Percentiles rank a stretch among this genome's conserved stretches.
These are phyloP conservation scores for Drosophila melanogaster DNA, from an alignment of 1,140 invertebrate species.

Conservation along the genomic window DNA sequence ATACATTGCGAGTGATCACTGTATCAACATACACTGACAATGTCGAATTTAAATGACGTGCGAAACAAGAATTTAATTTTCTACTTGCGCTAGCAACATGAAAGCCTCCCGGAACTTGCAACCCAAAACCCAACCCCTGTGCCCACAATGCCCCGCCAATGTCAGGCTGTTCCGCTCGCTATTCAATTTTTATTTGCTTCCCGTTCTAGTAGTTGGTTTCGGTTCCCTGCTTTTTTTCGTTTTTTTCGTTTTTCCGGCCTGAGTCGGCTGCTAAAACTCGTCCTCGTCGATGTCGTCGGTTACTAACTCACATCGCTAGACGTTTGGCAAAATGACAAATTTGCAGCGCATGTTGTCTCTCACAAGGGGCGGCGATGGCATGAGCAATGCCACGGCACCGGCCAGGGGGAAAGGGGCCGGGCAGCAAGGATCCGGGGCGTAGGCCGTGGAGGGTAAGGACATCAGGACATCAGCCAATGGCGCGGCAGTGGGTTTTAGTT, in stretches of 20 bases:
- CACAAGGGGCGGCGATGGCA: slow-evolving; percentile 33
- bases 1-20: neutral
- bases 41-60: slow-evolving; percentile 82
- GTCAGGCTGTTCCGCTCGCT: slow-evolving; percentile 41
- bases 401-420: neutral
- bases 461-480: slow-evolving; percentile 55
- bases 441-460: slow-evolving; percentile 26
- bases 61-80: slow-evolving; percentile 84
- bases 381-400: neutral
- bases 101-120: slow-evolving; percentile 21
- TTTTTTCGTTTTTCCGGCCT: slow-evolving; percentile 24
- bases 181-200: slow-evolving; percentile 62
- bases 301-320: slow-evolving; percentile 57
- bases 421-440: neutral
- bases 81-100: slow-evolving; percentile 57
- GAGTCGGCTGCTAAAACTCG: slow-evolving; percentile 9
- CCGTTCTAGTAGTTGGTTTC: slow-evolving; percentile 34
- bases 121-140: slow-evolving; percentile 3
- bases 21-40: slow-evolving; percentile 45
- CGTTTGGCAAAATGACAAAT: slow-evolving; percentile 84
- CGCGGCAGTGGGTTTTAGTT: slow-evolving; percentile 65
- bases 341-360: slow-evolving; percentile 68
- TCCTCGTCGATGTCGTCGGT: slow-evolving; percentile 52
- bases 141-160: slow-evolving; percentile 35
- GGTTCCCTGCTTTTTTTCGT: neutral